Conservation (phyloP, 2,113 vertebrate species). For the Platysternon megacephalum region DNA sequence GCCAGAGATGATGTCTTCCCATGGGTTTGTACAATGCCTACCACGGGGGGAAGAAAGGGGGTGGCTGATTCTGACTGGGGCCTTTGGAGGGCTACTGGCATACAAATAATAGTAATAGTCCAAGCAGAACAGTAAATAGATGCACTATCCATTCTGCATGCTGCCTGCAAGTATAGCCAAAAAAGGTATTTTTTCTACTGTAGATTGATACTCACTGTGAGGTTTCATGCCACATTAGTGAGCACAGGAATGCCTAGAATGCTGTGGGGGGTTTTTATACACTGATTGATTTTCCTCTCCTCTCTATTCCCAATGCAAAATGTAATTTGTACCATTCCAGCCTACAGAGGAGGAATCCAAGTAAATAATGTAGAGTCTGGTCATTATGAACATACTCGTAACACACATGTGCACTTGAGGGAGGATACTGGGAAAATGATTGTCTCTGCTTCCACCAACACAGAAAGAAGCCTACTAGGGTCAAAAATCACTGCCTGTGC, state of each 20-base stretch:
- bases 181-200: neutral
- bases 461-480: neutral
- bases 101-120: neutral
- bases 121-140: neutral
- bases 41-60: accelerated
- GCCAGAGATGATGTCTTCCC: neutral
- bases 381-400: neutral
- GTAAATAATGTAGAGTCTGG: neutral
- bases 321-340: neutral
- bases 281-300: neutral
- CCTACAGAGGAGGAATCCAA: neutral
- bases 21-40: neutral
- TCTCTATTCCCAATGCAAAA: neutral
- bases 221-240: neutral
- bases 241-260: neutral
- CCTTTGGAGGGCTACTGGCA: neutral
- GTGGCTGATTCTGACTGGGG: neutral
- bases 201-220: accelerated
- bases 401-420: neutral
- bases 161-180: neutral
- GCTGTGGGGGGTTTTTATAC: neutral
- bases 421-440: neutral
- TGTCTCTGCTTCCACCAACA: neutral
- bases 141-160: neutral
- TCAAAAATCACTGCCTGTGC: neutral